Conservation (phyloP, 1,140 invertebrate genomes). For the Pogonomyrmex barbatus region DNA sequence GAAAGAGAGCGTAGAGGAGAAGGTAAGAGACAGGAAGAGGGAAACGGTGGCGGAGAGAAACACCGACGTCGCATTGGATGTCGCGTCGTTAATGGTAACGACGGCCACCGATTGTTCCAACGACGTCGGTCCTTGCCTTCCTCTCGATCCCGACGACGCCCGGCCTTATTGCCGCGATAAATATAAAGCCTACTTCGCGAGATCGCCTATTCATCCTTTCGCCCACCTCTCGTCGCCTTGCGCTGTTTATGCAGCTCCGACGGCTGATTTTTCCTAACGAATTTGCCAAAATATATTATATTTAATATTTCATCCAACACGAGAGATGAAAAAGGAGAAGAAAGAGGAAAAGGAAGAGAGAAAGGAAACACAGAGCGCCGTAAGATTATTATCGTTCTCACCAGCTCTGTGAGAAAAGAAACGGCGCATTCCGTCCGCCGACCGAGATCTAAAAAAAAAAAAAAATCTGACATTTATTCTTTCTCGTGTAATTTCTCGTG, state of each 20-base stretch:
- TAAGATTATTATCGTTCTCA: background rate
- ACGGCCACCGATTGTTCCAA: slow-evolving; percentile 81
- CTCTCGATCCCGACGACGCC: slow-evolving; percentile 68
- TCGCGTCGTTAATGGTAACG: slow-evolving; percentile 82
- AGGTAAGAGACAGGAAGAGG: slow-evolving; percentile 55
- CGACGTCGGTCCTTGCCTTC: slow-evolving; percentile 66
- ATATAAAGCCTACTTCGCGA: slow-evolving; percentile 79
- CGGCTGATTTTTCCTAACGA: slow-evolving; percentile 31
- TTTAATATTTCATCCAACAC: background rate
- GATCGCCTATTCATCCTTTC: slow-evolving; percentile 63
- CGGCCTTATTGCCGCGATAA: slow-evolving; percentile 79
- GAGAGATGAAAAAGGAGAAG: background rate
- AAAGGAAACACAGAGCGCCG: background rate
- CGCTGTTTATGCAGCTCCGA: background rate
- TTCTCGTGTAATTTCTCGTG: background rate
- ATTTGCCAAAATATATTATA: background rate
- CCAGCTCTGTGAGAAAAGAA: background rate
- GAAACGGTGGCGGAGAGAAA: slow-evolving; percentile 64
- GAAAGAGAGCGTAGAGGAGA: slow-evolving; percentile 36
- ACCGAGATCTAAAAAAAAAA: background rate
- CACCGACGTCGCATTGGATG: slow-evolving; percentile 76
- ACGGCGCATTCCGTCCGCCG: background rate
- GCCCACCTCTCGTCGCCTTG: background rate
- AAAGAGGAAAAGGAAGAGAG: background rate
- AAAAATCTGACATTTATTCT: background rate